A percentile compares a stretch with the other conserved stretches of the same genome.
phyloP scores from a whole-genome alignment of 2,797 vertebrate genomes.

The Argya squamiceps region DNA sequence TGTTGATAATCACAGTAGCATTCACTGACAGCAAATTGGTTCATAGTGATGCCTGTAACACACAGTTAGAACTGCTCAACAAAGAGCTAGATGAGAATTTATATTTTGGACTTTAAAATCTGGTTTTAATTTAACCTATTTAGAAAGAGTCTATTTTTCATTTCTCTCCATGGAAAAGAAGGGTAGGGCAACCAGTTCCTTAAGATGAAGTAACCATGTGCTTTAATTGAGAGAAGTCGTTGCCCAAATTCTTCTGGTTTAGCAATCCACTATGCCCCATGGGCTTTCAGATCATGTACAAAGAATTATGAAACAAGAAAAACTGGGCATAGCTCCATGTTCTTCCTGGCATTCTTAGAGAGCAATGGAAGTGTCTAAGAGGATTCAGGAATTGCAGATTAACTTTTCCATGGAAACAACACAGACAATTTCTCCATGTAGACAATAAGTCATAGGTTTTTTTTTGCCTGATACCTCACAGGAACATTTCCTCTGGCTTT shows the following conservation, averaged over 20 bases:
- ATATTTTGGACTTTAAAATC: not conserved
- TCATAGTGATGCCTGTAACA: not conserved
- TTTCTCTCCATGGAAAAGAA: not conserved
- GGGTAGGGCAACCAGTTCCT: not conserved
- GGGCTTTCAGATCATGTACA: not conserved
- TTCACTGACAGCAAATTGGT: not conserved
- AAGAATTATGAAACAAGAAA: not conserved
- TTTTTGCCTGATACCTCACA: not conserved
- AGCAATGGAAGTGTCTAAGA: not conserved
- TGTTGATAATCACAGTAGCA: accelerated
- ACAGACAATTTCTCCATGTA: not conserved
- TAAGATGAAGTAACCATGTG: not conserved
- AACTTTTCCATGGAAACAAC: not conserved
- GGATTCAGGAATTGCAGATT: not conserved
- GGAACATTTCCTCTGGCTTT: not conserved
- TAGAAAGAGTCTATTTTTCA: not conserved
- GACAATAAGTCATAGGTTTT: not conserved
- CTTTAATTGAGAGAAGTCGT: not conserved
- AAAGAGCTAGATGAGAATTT: not conserved
- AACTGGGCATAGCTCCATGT: not conserved
- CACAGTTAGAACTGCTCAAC: not conserved
- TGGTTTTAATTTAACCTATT: not conserved
- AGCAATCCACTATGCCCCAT: not conserved
- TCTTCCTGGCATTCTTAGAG: conserved; percentile 23
- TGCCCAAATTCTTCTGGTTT: not conserved